Evolutionary conservation across 2,888 invertebrate genomes (phyloP).

Genomic region (Cyclophora punctaria): DNA sequence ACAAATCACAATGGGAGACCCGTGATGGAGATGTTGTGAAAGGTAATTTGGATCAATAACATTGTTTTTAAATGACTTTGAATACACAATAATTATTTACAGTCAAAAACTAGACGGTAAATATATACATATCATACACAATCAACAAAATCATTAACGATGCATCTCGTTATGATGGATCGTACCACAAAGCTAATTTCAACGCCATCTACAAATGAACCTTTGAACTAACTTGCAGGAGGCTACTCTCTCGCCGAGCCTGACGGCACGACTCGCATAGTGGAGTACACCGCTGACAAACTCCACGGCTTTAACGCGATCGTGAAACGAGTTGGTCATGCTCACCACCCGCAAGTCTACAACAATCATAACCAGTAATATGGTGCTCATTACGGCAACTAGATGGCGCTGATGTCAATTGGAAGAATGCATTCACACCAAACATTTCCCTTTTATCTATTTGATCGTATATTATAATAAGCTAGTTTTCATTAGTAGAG

Average conservation of each 20-base stretch:
- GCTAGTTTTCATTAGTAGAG: too few relatives aligned
- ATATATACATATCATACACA: too few relatives aligned
- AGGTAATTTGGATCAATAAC: constrained; percentile 34
- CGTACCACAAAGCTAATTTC: too few relatives aligned
- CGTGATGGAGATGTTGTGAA: constrained; percentile 77
- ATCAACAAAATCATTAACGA: too few relatives aligned
- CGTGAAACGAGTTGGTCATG: constrained; percentile 67
- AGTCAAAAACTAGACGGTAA: too few relatives aligned
- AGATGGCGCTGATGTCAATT: constrained; percentile 37
- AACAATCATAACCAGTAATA: constrained; percentile 35
- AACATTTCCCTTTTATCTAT: constrained; percentile 1
- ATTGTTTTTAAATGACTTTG: too few relatives aligned
- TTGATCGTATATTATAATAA: background rate
- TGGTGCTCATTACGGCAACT: constrained; percentile 50
- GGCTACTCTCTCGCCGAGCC: constrained; percentile 69
- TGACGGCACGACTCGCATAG: constrained; percentile 68
- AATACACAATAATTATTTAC: too few relatives aligned
- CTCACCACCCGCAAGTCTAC: constrained; percentile 62
- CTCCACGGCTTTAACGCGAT: constrained; percentile 68
- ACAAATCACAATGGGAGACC: constrained; percentile 76
- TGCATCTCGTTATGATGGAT: too few relatives aligned
- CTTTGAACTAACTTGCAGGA: constrained; percentile 30
- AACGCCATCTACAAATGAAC: constrained; percentile 9
- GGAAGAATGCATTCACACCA: too few relatives aligned
- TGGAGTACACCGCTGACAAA: constrained; percentile 71